These are phyloP conservation scores for Drosophila pseudoobscura DNA, from an alignment of 1,140 invertebrate species.

Conservation along the genomic window DNA sequence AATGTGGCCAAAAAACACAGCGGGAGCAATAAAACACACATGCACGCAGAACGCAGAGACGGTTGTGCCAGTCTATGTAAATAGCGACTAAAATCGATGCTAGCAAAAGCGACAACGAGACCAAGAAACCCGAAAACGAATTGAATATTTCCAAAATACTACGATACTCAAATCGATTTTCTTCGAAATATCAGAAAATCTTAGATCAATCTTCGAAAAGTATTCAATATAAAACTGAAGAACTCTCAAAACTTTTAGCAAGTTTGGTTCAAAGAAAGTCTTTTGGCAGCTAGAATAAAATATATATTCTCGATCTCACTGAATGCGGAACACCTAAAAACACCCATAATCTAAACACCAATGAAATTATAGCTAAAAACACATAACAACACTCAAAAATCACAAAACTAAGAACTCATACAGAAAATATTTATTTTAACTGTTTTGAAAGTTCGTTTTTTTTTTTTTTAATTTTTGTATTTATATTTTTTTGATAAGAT, in stretches of 20 bases:
- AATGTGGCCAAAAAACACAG: slow-evolving; percentile 64
- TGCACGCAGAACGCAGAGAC: slow-evolving; percentile 52
- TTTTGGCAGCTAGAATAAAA: neutral
- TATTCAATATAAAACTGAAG: too few relatives aligned
- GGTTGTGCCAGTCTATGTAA: slow-evolving; percentile 42
- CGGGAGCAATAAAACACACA: slow-evolving; percentile 42
- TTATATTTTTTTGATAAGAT: neutral
- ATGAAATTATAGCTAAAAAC: neutral
- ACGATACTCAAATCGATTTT: slow-evolving; percentile 15
- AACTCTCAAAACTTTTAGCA: neutral
- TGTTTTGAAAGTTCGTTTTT: neutral
- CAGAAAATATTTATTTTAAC: neutral
- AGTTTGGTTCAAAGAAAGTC: slow-evolving; percentile 29
- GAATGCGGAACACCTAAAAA: too few relatives aligned
- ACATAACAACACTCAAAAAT: slow-evolving; percentile 12
- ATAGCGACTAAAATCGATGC: slow-evolving; percentile 66
- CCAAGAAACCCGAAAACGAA: slow-evolving; percentile 32
- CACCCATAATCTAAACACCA: neutral
- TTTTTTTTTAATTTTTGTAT: slow-evolving; percentile 16
- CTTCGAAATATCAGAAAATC: too few relatives aligned
- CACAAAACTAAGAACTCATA: neutral
- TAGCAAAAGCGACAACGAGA: slow-evolving; percentile 21
- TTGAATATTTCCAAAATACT: slow-evolving; percentile 21
- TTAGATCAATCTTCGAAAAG: too few relatives aligned
- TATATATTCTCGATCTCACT: too few relatives aligned